phyloP scores from a whole-genome alignment of 2,797 vertebrate species.

The Sebastes oblongus region DNA sequence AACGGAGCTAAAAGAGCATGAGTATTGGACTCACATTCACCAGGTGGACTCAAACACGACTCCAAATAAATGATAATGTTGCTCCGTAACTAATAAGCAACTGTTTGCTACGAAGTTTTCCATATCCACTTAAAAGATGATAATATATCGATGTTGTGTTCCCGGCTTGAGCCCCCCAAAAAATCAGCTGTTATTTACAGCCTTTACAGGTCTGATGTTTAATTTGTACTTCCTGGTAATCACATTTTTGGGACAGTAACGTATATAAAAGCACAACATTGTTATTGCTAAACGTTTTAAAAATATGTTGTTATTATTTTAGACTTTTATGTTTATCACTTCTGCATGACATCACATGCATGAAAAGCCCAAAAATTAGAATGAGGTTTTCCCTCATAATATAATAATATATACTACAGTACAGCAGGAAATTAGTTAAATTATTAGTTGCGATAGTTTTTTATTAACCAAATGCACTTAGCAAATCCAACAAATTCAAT shows the following conservation, averaged over 20 bases:
- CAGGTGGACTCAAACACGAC: too few relatives aligned
- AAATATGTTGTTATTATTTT: background rate
- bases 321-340: background rate
- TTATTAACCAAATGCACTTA: background rate
- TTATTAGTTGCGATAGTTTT: too few relatives aligned
- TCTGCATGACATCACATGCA: background rate
- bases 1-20: background rate
- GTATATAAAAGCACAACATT: background rate
- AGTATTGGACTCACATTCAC: background rate
- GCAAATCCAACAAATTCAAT: background rate
- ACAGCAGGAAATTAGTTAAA: background rate
- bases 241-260: background rate
- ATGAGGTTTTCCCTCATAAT: background rate
- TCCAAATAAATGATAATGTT: too few relatives aligned
- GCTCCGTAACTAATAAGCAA: too few relatives aligned
- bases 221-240: background rate
- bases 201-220: background rate
- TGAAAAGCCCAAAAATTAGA: background rate
- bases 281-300: background rate
- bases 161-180: background rate
- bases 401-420: background rate
- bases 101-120: too few relatives aligned
- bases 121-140: too few relatives aligned
- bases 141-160: too few relatives aligned
- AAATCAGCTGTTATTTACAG: background rate